Conservation (phyloP, 1,140 invertebrate species). For the Megalopta genalis region DNA sequence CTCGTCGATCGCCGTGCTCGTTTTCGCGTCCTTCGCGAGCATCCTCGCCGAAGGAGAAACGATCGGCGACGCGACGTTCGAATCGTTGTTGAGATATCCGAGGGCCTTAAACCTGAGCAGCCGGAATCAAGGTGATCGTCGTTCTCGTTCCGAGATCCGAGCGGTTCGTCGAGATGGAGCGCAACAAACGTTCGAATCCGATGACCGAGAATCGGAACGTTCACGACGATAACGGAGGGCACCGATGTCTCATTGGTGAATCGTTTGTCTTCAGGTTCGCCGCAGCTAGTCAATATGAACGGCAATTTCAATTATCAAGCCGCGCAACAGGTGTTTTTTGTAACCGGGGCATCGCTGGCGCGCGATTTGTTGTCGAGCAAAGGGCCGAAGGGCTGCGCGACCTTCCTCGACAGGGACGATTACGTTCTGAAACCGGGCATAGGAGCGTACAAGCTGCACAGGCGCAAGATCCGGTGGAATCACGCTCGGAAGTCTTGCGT, state of each 20-base stretch:
- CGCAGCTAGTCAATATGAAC: background rate
- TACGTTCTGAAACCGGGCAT: slow-evolving; percentile 8
- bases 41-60: too few relatives aligned
- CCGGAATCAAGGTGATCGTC: too few relatives aligned
- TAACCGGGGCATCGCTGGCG: background rate
- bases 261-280: background rate
- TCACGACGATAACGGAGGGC: too few relatives aligned
- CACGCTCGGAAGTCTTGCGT: slow-evolving; percentile 37
- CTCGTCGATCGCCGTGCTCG: too few relatives aligned
- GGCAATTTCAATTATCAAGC: slow-evolving; percentile 14
- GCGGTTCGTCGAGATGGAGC: too few relatives aligned
- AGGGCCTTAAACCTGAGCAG: too few relatives aligned
- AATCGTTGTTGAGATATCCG: too few relatives aligned
- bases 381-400: background rate
- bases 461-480: slow-evolving; percentile 24
- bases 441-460: slow-evolving; percentile 33
- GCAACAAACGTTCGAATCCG: too few relatives aligned
- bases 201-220: too few relatives aligned
- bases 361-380: background rate
- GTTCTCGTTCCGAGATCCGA: too few relatives aligned
- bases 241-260: background rate
- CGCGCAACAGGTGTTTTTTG: slow-evolving; percentile 26
- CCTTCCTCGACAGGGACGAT: background rate
- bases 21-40: too few relatives aligned
- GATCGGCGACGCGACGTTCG: too few relatives aligned